Conservation (phyloP, 2,888 invertebrate species). For the Cyaniris semiargus region DNA sequence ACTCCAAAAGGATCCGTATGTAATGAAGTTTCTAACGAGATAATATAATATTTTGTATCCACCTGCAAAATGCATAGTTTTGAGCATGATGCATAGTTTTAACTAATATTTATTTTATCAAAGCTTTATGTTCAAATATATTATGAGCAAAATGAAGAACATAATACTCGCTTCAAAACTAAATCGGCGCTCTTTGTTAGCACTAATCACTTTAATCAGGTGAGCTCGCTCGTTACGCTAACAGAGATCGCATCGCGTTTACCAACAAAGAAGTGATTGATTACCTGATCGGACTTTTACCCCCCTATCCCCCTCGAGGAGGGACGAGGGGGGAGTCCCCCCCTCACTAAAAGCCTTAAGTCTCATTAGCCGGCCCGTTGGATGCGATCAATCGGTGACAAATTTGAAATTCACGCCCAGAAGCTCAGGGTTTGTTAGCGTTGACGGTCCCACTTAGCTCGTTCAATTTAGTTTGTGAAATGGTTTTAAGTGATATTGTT, state of each 20-base stretch:
- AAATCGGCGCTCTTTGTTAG: not conserved
- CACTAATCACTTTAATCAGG: not conserved
- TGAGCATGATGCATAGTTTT: too few relatives aligned
- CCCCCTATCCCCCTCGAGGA: not conserved
- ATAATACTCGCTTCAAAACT: not conserved
- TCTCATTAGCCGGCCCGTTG: constrained; percentile 8
- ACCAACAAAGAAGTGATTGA: constrained; percentile 13
- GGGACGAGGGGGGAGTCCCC: not conserved
- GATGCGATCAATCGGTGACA: not conserved
- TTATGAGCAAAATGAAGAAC: not conserved
- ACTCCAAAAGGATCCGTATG: too few relatives aligned
- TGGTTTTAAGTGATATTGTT: not conserved
- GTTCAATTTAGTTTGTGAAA: not conserved
- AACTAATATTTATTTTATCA: too few relatives aligned
- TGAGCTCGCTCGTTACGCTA: not conserved
- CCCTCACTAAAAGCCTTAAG: not conserved
- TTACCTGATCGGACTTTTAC: not conserved
- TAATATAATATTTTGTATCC: too few relatives aligned
- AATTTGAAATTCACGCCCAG: not conserved
- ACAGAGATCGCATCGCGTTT: not conserved
- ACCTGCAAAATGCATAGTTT: too few relatives aligned
- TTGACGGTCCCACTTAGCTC: not conserved
- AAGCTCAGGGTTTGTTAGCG: not conserved
- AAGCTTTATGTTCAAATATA: not conserved
- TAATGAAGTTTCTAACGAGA: too few relatives aligned